Conservation (phyloP, 64 coral and sea anemone species). For the Exaiptasia diaphana region DNA sequence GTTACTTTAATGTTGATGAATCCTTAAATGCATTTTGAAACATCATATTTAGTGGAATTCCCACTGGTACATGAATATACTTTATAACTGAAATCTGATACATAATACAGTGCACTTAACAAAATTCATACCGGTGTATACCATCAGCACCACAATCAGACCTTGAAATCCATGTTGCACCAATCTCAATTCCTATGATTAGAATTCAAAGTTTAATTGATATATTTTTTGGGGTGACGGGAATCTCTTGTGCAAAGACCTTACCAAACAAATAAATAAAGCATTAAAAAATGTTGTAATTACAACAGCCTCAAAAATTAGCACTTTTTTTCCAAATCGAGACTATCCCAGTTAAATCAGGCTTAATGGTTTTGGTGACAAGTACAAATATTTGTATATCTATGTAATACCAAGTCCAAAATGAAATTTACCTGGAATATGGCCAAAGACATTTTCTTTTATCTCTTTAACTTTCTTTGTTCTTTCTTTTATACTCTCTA, state of each 20-base stretch:
- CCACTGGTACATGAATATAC: background rate
- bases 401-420: background rate
- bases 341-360: background rate
- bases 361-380: background rate
- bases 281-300: background rate
- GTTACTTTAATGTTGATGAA: background rate
- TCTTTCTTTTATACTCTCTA: conserved; percentile 27
- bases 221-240: too few species aligned
- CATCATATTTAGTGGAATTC: background rate
- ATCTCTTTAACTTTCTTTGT: too few species aligned
- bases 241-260: background rate
- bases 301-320: background rate
- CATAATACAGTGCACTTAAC: background rate
- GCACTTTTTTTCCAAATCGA: background rate
- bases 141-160: conserved; percentile 66
- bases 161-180: conserved; percentile 43
- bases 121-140: conserved; percentile 50
- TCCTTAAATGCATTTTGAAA: background rate
- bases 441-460: conserved; percentile 62
- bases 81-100: background rate
- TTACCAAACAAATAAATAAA: background rate
- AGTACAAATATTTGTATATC: background rate
- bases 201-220: too few species aligned
- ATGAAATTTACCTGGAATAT: conserved; percentile 12
- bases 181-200: conserved; percentile 37